Evolutionary conservation across 64 coral and sea anemone genomes (phyloP), one percentile per base, ranked within the genome.

Genomic region (Pachyseris speciosa): DNA sequence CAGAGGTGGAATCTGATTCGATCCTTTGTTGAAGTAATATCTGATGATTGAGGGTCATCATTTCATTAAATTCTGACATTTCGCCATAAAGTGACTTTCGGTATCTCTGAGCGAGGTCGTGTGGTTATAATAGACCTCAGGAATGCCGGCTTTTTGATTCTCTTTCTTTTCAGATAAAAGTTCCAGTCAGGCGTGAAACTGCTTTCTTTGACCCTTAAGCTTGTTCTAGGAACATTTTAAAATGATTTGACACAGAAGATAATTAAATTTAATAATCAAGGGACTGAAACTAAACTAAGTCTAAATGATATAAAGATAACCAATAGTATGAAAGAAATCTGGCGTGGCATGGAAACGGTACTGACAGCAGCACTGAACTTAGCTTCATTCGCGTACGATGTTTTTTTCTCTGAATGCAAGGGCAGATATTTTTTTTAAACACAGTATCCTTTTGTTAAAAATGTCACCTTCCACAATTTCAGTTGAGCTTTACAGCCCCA

Each of bases 141-240:
- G 72, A 75, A 75, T 75, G 72, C 40, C 27, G 2, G 30, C 7
- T 78, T 36, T 22, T n/a, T 24, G 22, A 37, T 38, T 52, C 28
- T 36, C 22, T 81, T 81, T 81, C 17, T 39, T 13, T 40, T 37
- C 4, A 3, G 7, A 24, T 39, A 81, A 63, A 61, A 50, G 51
- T 63, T 39, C 63, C 77, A 55, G 4, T 40, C 52, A 39, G 34
- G 77, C 55, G 77, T 81, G 8, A 59, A 81, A 61, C 33, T 40
- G 16, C 32, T 58, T 79, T 53, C 48, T 79, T 79, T 31, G 27
- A 58, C 37, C 6, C 50, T 43, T 34, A 41, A 61, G 26, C 4
- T 24, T 61, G 10, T 25, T 55, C 4, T 55, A 19, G 10, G 20
- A 25, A 61, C 10, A 17, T 1, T 24, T 26, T 25, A 17, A 61